phyloP scores from a whole-genome alignment of 2,888 invertebrate species.

The Pseudanteris insignis region DNA sequence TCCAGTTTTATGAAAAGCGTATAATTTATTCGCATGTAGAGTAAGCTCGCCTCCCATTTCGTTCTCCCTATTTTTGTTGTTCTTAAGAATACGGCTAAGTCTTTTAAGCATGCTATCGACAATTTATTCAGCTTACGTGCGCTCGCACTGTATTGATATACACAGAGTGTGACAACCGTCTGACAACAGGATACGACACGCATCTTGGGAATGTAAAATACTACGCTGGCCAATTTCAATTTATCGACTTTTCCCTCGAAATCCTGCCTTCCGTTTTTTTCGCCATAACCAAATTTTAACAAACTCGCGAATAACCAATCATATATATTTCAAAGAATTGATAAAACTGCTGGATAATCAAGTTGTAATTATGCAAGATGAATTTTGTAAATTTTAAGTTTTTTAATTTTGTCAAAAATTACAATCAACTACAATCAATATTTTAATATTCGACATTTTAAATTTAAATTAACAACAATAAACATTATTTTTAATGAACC shows the following conservation, averaged over 20 bases:
- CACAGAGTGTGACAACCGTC: slow-evolving; percentile 37
- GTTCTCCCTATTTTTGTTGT: slow-evolving; percentile 7
- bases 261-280: slow-evolving; percentile 16
- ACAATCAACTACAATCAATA: too few relatives aligned
- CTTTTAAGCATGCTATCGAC: slow-evolving; percentile 35
- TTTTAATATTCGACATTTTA: too few relatives aligned
- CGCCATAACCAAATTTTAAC: too few relatives aligned
- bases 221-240: slow-evolving; percentile 31
- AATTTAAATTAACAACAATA: too few relatives aligned
- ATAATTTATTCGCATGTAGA: slow-evolving; percentile 34
- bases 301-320: too few relatives aligned
- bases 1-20: slow-evolving; percentile 7
- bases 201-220: slow-evolving; percentile 40
- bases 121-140: slow-evolving; percentile 42
- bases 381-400: too few relatives aligned
- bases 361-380: too few relatives aligned
- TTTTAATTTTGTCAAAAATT: too few relatives aligned
- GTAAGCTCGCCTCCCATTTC: slow-evolving; percentile 12
- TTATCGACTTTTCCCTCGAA: slow-evolving; percentile 29
- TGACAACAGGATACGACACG: slow-evolving; percentile 41
- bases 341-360: too few relatives aligned
- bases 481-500: too few relatives aligned
- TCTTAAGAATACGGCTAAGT: slow-evolving; percentile 28
- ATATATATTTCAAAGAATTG: too few relatives aligned
- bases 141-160: slow-evolving; percentile 35